Percentiles rank a stretch among this genome's conserved stretches.
Evolutionary conservation across 2,113 vertebrate species (phyloP).

Genomic region (Columbina picui): DNA sequence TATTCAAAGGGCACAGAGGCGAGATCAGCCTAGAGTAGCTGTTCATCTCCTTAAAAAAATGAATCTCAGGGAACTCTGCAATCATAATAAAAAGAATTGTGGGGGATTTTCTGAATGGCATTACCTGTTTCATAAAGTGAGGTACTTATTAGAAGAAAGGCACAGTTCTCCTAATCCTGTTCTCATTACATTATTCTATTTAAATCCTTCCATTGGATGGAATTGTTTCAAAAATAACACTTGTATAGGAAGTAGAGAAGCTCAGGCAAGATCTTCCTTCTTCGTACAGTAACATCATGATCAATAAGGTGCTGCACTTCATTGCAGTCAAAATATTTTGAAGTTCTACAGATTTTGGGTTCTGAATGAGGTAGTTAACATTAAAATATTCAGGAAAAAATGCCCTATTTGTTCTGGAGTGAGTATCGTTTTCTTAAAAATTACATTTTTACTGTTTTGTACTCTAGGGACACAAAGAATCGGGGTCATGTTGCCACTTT

Average conservation of each 20-base stretch:
- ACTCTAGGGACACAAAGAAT: not conserved
- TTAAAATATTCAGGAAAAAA: not conserved
- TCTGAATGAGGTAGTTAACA: not conserved
- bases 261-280: not conserved
- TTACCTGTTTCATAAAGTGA: constrained; percentile 22
- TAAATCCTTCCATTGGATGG: not conserved
- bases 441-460: not conserved
- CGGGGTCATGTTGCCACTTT: not conserved
- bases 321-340: constrained; percentile 36
- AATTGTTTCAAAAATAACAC: not conserved
- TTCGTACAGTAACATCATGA: not conserved
- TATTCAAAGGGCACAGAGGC: not conserved
- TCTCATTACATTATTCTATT: not conserved
- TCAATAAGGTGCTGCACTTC: not conserved
- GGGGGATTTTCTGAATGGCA: constrained; percentile 48
- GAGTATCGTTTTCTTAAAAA: constrained; percentile 4
- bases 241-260: not conserved
- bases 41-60: constrained; percentile 25
- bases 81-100: constrained; percentile 52
- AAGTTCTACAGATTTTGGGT: not conserved
- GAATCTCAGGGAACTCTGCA: not conserved
- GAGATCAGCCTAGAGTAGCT: not conserved
- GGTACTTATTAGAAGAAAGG: not conserved
- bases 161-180: not conserved
- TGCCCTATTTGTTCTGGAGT: not conserved